Evolutionary conservation across 1,140 invertebrate species (phyloP).

Genomic region (Lerema accius): DNA sequence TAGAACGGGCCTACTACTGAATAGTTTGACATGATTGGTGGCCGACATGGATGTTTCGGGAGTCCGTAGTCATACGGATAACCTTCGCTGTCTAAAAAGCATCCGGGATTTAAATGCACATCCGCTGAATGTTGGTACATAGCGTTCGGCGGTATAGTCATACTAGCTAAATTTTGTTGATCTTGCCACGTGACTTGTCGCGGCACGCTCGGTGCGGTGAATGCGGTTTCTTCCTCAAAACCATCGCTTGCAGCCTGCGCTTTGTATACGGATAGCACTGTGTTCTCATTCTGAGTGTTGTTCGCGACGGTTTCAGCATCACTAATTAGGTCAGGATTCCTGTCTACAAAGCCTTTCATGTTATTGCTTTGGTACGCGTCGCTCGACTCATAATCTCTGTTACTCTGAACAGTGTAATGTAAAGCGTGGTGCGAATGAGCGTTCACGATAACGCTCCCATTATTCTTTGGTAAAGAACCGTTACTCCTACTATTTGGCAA

Average conservation of each 20-base stretch:
- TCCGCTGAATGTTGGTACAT: constrained; percentile 85
- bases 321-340: constrained; percentile 90
- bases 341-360: constrained; percentile 85
- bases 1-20: constrained; percentile 84
- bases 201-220: constrained; percentile 68
- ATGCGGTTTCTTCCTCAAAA: constrained; percentile 75
- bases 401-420: constrained; percentile 73
- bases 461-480: constrained; percentile 72
- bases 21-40: constrained; percentile 81
- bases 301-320: constrained; percentile 87
- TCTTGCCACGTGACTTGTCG: constrained; percentile 82
- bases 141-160: constrained; percentile 80
- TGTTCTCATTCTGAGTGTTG: constrained; percentile 83
- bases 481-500: constrained; percentile 70
- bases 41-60: constrained; percentile 85
- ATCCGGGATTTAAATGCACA: constrained; percentile 86
- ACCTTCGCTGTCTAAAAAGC: constrained; percentile 88
- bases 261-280: constrained; percentile 73
- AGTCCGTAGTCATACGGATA: constrained; percentile 92
- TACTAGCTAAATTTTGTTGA: constrained; percentile 68
- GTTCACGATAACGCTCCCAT: constrained; percentile 76
- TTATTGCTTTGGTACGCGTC: constrained; percentile 77
- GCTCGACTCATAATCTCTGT: constrained; percentile 70
- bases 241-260: constrained; percentile 62
- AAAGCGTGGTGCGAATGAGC: constrained; percentile 77